phyloP scores from a whole-genome alignment of 2,113 vertebrate genomes.

The Lophura nycthemera region DNA sequence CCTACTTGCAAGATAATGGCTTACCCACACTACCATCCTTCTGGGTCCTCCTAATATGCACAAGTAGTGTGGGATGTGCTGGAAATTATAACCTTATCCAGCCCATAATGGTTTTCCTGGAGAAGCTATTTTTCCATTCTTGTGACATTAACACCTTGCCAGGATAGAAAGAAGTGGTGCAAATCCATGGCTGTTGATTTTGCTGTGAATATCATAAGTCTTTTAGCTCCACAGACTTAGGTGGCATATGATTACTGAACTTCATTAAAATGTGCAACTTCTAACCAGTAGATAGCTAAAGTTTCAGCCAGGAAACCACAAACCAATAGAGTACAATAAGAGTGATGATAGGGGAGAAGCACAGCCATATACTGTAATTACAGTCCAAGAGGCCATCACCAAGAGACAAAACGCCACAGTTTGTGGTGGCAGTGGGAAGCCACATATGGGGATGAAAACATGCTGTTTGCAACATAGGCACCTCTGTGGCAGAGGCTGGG shows the following conservation, averaged over 20 bases:
- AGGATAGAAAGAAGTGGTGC: background rate
- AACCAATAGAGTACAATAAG: background rate
- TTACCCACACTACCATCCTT: background rate
- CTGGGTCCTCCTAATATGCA: background rate
- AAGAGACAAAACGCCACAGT: background rate
- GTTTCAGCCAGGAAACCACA: constrained; percentile 57
- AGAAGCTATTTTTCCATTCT: background rate
- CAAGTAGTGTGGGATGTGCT: background rate
- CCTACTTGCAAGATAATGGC: background rate
- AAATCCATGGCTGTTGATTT: background rate
- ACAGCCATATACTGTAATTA: background rate
- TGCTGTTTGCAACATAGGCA: background rate
- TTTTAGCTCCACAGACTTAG: background rate
- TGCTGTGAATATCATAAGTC: background rate
- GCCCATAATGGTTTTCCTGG: background rate
- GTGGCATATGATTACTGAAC: background rate
- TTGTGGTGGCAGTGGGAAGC: constrained; percentile 14
- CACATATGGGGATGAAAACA: background rate
- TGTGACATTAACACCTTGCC: background rate
- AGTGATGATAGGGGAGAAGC: background rate
- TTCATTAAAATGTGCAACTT: constrained; percentile 19
- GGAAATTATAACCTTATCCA: background rate
- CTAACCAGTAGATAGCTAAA: background rate
- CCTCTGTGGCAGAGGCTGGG: background rate
- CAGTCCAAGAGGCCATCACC: background rate